Evolutionary conservation across 2,113 vertebrate species (phyloP).

Genomic region (Anguilla japonica): DNA sequence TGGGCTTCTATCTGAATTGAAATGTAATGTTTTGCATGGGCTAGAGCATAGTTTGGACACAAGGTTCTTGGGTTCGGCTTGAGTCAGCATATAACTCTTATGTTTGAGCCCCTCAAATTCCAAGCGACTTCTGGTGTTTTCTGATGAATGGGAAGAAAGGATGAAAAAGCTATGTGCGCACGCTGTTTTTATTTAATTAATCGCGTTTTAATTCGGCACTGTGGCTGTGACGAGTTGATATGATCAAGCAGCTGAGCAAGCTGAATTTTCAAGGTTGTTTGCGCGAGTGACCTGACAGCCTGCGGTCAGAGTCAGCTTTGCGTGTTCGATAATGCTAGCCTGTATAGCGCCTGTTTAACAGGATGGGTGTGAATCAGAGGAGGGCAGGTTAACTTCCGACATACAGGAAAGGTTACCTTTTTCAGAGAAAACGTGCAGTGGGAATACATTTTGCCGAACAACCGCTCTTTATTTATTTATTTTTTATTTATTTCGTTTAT

Average conservation of each 20-base stretch:
- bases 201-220: neutral
- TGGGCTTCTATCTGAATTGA: too few relatives aligned
- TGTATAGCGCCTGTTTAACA: neutral
- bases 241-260: conserved; percentile 20
- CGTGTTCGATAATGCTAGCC: neutral
- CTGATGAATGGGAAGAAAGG: too few relatives aligned
- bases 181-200: too few relatives aligned
- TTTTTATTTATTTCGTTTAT: too few relatives aligned
- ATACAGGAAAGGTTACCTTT: neutral
- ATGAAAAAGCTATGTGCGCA: too few relatives aligned
- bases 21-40: too few relatives aligned
- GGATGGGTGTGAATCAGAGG: neutral
- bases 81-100: too few relatives aligned
- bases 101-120: too few relatives aligned
- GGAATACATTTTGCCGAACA: neutral
- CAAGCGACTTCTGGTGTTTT: too few relatives aligned
- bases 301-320: neutral
- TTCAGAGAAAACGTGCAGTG: neutral
- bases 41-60: too few relatives aligned
- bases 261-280: conserved; percentile 20
- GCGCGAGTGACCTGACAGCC: neutral
- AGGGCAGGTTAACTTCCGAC: neutral
- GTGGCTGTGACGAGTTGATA: neutral
- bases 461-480: neutral
- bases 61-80: too few relatives aligned